Percentiles rank a stretch among this genome's conserved stretches.
Evolutionary conservation across 2,888 invertebrate species (phyloP).

Genomic region (Athalia rosae): DNA sequence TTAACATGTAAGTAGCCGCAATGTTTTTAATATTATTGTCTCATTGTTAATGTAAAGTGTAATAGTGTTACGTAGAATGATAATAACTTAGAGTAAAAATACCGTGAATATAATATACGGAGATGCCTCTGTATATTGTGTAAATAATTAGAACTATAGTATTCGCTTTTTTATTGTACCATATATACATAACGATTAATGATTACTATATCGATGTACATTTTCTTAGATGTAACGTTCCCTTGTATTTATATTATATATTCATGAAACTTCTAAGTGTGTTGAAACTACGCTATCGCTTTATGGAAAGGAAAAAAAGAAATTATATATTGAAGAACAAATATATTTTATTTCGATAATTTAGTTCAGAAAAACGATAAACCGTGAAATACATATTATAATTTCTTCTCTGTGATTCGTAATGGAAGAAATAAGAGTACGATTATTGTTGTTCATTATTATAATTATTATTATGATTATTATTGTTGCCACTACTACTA

Average conservation of each 20-base stretch:
- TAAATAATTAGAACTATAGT: conserved; percentile 46
- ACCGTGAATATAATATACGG: conserved; percentile 49
- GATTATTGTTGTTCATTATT: conserved; percentile 50
- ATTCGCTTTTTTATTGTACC: conserved; percentile 57
- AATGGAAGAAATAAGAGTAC: conserved; percentile 48
- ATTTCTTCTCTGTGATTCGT: conserved; percentile 67
- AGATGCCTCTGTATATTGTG: conserved; percentile 45
- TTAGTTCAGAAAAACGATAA: conserved; percentile 63
- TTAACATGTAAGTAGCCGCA: conserved; percentile 54
- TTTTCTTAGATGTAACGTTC: conserved; percentile 64
- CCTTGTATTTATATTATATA: conserved; percentile 66
- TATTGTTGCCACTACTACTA: not conserved
- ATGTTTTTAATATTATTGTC: conserved; percentile 54
- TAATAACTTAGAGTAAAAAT: conserved; percentile 53
- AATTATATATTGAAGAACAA: conserved; percentile 48
- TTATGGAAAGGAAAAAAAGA: conserved; percentile 52
- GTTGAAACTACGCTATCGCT: conserved; percentile 64
- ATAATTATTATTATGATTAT: not conserved
- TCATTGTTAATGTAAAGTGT: conserved; percentile 46
- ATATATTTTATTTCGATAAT: conserved; percentile 67
- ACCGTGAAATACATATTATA: conserved; percentile 59
- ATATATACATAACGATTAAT: conserved; percentile 49
- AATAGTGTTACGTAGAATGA: conserved; percentile 47
- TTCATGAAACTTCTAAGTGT: conserved; percentile 67
- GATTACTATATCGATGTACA: conserved; percentile 64